Conservation (phyloP, 2,113 vertebrate genomes). For the western clawed frog (Xenopus tropicalis) region DNA sequence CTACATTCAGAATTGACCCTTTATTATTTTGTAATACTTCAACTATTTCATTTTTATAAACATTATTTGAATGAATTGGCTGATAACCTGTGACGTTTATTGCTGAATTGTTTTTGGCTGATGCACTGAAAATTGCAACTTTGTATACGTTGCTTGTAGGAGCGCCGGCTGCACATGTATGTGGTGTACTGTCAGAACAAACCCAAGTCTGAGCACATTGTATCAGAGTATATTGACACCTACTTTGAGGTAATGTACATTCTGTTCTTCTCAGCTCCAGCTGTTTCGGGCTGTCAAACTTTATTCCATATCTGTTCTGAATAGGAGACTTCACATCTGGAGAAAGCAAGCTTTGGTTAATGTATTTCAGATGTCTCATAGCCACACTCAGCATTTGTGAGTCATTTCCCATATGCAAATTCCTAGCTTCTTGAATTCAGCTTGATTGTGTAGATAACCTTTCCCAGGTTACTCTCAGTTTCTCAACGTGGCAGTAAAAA, state of each 20-base stretch:
- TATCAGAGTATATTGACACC: conserved; percentile 88
- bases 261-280: not conserved
- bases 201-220: conserved; percentile 87
- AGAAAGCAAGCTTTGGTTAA: not conserved
- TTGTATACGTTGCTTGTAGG: conserved; percentile 58
- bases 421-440: not conserved
- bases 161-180: conserved; percentile 89
- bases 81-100: too few relatives aligned
- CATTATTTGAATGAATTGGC: too few relatives aligned
- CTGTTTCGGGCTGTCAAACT: not conserved
- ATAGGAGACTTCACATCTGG: not conserved
- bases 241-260: conserved; percentile 83
- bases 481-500: too few relatives aligned
- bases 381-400: not conserved
- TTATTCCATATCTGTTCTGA: not conserved
- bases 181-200: conserved; percentile 95
- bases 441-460: not conserved
- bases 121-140: too few relatives aligned
- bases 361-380: not conserved
- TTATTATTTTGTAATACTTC: too few relatives aligned
- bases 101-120: too few relatives aligned
- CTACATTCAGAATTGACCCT: too few relatives aligned
- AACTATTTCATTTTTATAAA: too few relatives aligned
- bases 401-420: not conserved
- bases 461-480: too few relatives aligned